Conservation (phyloP, 2,797 vertebrate genomes). For the Rhodeus uyekii region DNA sequence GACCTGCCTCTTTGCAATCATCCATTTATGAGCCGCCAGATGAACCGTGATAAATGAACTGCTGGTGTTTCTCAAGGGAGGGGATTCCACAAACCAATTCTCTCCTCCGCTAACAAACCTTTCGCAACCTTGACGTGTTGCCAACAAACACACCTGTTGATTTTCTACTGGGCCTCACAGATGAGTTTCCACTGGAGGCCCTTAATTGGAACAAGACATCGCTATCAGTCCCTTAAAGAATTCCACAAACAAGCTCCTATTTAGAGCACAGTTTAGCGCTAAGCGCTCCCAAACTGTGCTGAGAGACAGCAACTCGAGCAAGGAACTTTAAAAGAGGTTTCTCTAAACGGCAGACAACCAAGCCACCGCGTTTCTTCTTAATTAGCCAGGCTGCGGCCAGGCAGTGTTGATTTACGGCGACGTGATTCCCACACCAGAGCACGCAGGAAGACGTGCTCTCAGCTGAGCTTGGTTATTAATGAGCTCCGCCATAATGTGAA, state of each 20-base stretch:
- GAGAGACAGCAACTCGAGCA: neutral
- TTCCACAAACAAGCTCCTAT: constrained; percentile 33
- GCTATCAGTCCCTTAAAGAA: constrained; percentile 55
- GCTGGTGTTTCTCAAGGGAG: constrained; percentile 63
- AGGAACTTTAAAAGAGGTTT: constrained; percentile 36
- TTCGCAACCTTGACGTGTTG: constrained; percentile 68
- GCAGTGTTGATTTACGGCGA: constrained; percentile 76
- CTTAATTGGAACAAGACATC: constrained; percentile 71
- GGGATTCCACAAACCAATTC: constrained; percentile 61
- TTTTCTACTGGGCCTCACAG: constrained; percentile 12
- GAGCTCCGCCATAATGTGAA: constrained; percentile 82
- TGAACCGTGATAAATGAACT: constrained; percentile 72
- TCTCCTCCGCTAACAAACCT: constrained; percentile 55
- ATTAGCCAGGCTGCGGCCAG: constrained; percentile 75
- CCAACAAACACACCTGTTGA: constrained; percentile 75
- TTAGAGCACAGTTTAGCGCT: constrained; percentile 22
- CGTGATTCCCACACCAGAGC: constrained; percentile 42
- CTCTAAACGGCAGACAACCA: constrained; percentile 45
- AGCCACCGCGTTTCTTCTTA: constrained; percentile 70
- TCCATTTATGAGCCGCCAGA: constrained; percentile 69
- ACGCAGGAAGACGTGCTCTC: constrained; percentile 49
- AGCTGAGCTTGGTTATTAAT: constrained; percentile 79
- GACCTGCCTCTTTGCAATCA: constrained; percentile 74
- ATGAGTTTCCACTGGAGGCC: constrained; percentile 24
- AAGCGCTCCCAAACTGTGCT: constrained; percentile 18